Base-by-base conservation (phyloP, 2,113 vertebrate genomes). In the Phaethornis superciliosus region DNA sequence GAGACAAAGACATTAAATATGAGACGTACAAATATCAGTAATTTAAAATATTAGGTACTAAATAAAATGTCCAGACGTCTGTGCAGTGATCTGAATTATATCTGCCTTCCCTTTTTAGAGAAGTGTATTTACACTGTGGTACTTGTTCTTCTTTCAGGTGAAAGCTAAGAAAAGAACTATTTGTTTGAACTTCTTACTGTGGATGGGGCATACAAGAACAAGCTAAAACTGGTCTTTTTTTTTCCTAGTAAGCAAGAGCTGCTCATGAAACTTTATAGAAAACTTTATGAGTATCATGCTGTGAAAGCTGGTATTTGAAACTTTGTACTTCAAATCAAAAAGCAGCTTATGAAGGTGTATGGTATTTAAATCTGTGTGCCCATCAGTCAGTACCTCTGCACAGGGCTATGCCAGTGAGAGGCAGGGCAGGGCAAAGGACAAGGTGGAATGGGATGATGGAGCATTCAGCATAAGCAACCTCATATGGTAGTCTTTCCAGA, bases 371-470 rank as follows among this genome's bases (percentile, higher is more conserved):
- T 54, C 32, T 2, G 1, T 67, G 37, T 68, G 35, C 51, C 7
- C 7, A 4, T 35, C 4, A 9, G 23, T 71, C 32, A 37, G 58
- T 23, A 49, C 7, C 6, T 35, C 52, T 72, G 59, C 52, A 37
- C 7, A 13, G 27, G 24, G 19, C 52, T 46, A 3, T 69, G 35
- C 35, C 46, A 63, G 22, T 0, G 1, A 40, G 58, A 62, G 42
- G 9, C 2, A 5, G 14, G 37, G 13, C 23, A 8, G 49, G 47
- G 17, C 20, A 32, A 1, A 1, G n/a, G 42, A 32, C 5, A 30
- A 28, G 59, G 56, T 59, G 30, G 55, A 30, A 46, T 10, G 30
- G 23, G 13, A 4, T 62, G 26, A 28, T 44, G 68, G 24, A 64
- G 12, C 32, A 42, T 26, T 37, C 52, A 63, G 40, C 9, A 2